Conservation (phyloP, 2,888 invertebrate genomes). For the Norana najaformis region DNA sequence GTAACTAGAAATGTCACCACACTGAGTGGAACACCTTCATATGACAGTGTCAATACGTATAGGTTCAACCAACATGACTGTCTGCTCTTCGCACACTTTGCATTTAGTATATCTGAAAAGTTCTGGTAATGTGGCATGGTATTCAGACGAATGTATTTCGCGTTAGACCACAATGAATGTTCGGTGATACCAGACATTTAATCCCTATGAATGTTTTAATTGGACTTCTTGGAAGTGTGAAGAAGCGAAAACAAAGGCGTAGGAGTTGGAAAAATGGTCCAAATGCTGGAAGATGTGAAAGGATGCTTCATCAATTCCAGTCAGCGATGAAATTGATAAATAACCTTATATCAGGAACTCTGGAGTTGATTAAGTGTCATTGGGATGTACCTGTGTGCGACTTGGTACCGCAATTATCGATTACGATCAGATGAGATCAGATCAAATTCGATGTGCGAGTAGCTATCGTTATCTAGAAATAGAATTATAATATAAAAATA, state of each 20-base stretch:
- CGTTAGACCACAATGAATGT: neutral
- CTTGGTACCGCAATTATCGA: neutral
- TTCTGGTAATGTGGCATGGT: neutral
- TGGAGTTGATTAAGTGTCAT: neutral
- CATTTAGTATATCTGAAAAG: neutral
- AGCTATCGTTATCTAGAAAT: neutral
- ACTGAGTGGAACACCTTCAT: too few species aligned
- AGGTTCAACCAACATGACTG: too few species aligned
- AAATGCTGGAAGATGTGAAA: neutral
- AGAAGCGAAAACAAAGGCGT: neutral
- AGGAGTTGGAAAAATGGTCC: neutral
- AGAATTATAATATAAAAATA: too few species aligned
- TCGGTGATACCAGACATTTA: neutral
- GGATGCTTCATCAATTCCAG: neutral
- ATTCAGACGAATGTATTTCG: slow-evolving; percentile 13
- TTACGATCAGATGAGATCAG: neutral
- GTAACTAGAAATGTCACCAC: too few species aligned
- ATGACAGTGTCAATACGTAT: too few species aligned
- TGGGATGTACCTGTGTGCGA: neutral
- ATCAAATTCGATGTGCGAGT: neutral
- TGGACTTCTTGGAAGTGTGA: neutral
- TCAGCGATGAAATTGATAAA: neutral
- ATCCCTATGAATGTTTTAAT: neutral
- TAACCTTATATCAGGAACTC: neutral
- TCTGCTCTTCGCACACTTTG: neutral